phyloP scores from a whole-genome alignment of 2,113 vertebrate species.

The Ornithorhynchus anatinus region DNA sequence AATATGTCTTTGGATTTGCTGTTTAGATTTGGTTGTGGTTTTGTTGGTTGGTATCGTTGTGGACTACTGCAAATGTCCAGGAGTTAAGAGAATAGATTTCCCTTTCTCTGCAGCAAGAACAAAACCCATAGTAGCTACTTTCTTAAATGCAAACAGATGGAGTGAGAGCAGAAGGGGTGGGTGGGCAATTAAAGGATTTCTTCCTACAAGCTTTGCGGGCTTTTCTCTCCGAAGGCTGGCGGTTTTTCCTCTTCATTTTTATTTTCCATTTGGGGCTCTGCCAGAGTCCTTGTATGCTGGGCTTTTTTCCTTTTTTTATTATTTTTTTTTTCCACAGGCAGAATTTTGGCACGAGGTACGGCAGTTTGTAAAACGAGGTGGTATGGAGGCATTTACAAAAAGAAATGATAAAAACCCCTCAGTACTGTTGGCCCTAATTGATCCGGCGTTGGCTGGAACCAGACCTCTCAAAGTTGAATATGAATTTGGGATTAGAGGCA shows the following conservation, averaged over 20 bases:
- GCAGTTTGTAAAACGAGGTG: not conserved
- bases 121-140: not conserved
- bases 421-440: too few relatives aligned
- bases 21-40: not conserved
- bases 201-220: constrained; percentile 32
- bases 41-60: not conserved
- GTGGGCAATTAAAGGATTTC: constrained; percentile 21
- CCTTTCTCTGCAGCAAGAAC: not conserved
- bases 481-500: too few relatives aligned
- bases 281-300: not conserved
- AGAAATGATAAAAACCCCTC: too few relatives aligned
- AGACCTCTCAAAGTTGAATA: not conserved
- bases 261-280: constrained; percentile 34
- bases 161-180: not conserved
- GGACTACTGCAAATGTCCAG: not conserved
- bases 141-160: constrained; percentile 31
- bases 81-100: not conserved
- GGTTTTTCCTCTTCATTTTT: constrained; percentile 39
- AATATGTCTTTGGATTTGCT: not conserved
- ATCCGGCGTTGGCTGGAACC: constrained; percentile 7
- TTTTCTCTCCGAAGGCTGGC: constrained; percentile 6
- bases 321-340: too few relatives aligned
- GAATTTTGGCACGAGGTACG: constrained; percentile 4
- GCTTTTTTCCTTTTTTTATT: too few relatives aligned
- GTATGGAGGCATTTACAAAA: constrained; percentile 12